Base-by-base conservation (phyloP, 2,797 vertebrate species). In the Pyrocephalus nanus region DNA sequence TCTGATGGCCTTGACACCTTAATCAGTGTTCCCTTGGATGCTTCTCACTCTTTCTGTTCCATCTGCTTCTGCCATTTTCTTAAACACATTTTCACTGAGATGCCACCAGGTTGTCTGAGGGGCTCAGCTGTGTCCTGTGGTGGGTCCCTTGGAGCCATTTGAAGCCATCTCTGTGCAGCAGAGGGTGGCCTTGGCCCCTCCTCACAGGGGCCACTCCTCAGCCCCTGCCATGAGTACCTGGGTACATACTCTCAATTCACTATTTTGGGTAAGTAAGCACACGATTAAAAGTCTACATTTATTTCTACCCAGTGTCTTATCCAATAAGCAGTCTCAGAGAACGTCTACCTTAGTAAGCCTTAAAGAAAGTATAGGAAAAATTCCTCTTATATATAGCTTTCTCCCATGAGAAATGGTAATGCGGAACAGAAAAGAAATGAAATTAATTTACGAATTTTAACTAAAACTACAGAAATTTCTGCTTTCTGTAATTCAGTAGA, bases 211-310 rank as follows among this genome's bases (percentile, higher is more conserved):
- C 11, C 2, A 2, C 13, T 25, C 23, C 11, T 19, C 50, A 75
- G 7, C 2, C 11, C 8, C 9, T 0, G 0, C 42, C 43, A 21
- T 16, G 38, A 55, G 6, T 15, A 4, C n/a, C 14, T 47, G 8
- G 9, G 5, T 15, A 36, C 3, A 1, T 53, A 7, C 11, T 77
- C 27, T 45, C 22, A 45, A 5, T 15, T 45, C 4, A 8, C 11
- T 42, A 0, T 42, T 84, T 73, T 47, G 8, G 13, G 27, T n/a
- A 60, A 23, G 4, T 51, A 20, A 60, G 29, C 4, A 25, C 32
- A 36, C 14, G 15, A 2, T 7, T 78, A 50, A 64, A 74, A 5
- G 3, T 34, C 22, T 50, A 11, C 4, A 8, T 17, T 54, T 65
- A 19, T 50, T 77, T 74, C 43, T 58, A 17, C 25, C 4, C 26